phyloP scores from a whole-genome alignment of 2,888 invertebrate genomes.

The Pseudanteris insignis region DNA sequence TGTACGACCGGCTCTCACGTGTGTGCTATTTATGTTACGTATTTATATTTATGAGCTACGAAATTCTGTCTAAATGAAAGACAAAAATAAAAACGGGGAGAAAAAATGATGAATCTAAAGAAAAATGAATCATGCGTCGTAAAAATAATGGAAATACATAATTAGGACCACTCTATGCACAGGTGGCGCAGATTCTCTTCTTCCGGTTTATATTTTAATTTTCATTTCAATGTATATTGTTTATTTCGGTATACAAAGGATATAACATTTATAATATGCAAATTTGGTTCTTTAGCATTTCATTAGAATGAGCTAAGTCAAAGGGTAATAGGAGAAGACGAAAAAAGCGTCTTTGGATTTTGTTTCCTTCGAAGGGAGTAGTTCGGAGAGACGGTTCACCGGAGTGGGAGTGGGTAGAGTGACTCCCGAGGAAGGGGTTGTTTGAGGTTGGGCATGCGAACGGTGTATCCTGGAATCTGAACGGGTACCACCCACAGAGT shows the following conservation, averaged over 20 bases:
- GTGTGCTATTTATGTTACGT: constrained; percentile 13
- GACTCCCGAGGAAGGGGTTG: constrained; percentile 48
- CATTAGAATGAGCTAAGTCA: too few relatives aligned
- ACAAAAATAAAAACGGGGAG: too few relatives aligned
- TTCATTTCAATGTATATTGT: too few relatives aligned
- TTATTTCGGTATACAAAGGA: too few relatives aligned
- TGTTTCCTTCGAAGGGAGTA: constrained; percentile 38
- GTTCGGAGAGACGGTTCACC: constrained; percentile 32
- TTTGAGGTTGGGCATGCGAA: constrained; percentile 68
- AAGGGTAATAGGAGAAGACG: constrained; percentile 7
- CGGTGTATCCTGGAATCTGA: constrained; percentile 68
- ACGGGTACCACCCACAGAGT: constrained; percentile 68
- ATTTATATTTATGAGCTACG: constrained; percentile 20
- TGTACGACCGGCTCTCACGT: neutral
- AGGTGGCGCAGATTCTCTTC: too few relatives aligned
- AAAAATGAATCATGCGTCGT: too few relatives aligned
- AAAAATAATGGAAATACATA: too few relatives aligned
- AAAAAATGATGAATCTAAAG: too few relatives aligned
- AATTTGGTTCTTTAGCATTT: neutral
- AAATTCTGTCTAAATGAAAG: too few relatives aligned
- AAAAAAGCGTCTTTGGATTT: constrained; percentile 49
- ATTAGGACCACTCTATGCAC: too few relatives aligned
- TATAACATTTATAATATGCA: too few relatives aligned
- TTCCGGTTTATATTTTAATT: too few relatives aligned
- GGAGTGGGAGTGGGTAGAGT: constrained; percentile 39